Evolutionary conservation across 1,140 invertebrate genomes (phyloP).

Genomic region (Drosophila chauvacae): DNA sequence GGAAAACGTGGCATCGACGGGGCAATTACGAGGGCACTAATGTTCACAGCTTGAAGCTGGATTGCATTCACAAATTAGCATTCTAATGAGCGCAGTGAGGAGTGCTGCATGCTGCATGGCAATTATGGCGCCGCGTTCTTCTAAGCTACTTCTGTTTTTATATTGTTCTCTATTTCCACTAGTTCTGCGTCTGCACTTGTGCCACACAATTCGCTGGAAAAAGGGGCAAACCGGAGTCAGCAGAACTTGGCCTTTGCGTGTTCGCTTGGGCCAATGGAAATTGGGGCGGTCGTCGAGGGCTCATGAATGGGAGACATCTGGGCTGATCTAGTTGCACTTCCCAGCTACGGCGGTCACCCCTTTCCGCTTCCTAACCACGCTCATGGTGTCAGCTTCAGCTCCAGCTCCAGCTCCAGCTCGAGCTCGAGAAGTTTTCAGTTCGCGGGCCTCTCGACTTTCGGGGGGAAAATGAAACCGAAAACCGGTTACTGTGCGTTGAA

Average conservation of each 20-base stretch:
- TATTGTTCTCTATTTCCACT: background rate
- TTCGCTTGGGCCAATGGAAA: constrained; percentile 69
- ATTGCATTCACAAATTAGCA: constrained; percentile 80
- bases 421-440: constrained; percentile 33
- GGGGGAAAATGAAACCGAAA: constrained; percentile 53
- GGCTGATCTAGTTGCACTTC: constrained; percentile 44
- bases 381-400: constrained; percentile 50
- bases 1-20: constrained; percentile 32
- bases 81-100: constrained; percentile 62
- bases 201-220: constrained; percentile 56
- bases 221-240: constrained; percentile 19
- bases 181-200: constrained; percentile 10
- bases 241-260: constrained; percentile 67
- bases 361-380: constrained; percentile 3
- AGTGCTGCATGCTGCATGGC: constrained; percentile 59
- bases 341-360: constrained; percentile 2
- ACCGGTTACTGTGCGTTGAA: constrained; percentile 68
- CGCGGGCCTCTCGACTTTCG: constrained; percentile 5
- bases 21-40: constrained; percentile 58
- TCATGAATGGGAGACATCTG: constrained; percentile 62
- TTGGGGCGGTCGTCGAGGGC: constrained; percentile 19
- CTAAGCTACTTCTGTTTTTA: background rate
- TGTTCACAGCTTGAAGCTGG: constrained; percentile 55
- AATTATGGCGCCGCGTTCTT: constrained; percentile 65
- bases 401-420: background rate